Conservation (phyloP, 2,888 invertebrate genomes). For the Micoletzkya japonica region DNA sequence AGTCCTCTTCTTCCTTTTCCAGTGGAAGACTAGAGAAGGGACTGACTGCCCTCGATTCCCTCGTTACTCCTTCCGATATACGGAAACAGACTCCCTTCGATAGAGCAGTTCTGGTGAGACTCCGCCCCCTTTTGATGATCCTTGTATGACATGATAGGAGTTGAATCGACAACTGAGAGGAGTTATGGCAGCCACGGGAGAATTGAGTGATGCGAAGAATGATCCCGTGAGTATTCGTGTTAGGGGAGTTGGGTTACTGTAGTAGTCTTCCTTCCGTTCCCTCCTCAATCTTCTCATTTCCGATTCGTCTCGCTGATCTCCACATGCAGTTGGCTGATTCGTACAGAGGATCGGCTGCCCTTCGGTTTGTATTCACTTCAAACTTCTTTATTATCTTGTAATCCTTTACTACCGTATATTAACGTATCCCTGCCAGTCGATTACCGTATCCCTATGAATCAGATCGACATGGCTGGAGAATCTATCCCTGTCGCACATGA, state of each 20-base stretch:
- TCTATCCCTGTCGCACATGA: slow-evolving; percentile 77
- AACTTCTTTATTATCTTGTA: background rate
- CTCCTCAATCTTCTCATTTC: slow-evolving; percentile 10
- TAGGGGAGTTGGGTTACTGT: background rate
- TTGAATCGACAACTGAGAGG: slow-evolving; percentile 88
- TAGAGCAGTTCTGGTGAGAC: slow-evolving; percentile 45
- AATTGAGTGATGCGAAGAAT: slow-evolving; percentile 84
- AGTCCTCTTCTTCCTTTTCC: slow-evolving; percentile 71
- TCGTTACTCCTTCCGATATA: slow-evolving; percentile 37
- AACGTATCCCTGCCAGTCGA: background rate
- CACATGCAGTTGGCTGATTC: slow-evolving; percentile 68
- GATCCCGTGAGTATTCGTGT: slow-evolving; percentile 76
- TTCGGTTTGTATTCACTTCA: slow-evolving; percentile 74
- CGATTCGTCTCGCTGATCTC: slow-evolving; percentile 66
- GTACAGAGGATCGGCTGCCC: slow-evolving; percentile 82
- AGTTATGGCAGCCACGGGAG: slow-evolving; percentile 89
- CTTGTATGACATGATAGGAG: slow-evolving; percentile 72
- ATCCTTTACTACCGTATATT: background rate
- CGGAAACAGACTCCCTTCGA: slow-evolving; percentile 50
- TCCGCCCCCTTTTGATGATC: background rate
- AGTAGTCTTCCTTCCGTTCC: background rate
- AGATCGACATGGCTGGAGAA: slow-evolving; percentile 74
- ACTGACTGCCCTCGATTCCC: slow-evolving; percentile 70
- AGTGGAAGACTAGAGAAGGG: slow-evolving; percentile 66
- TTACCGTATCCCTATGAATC: background rate